Conservation (phyloP, 2,797 vertebrate species). For the Rhynchotus rufescens region DNA sequence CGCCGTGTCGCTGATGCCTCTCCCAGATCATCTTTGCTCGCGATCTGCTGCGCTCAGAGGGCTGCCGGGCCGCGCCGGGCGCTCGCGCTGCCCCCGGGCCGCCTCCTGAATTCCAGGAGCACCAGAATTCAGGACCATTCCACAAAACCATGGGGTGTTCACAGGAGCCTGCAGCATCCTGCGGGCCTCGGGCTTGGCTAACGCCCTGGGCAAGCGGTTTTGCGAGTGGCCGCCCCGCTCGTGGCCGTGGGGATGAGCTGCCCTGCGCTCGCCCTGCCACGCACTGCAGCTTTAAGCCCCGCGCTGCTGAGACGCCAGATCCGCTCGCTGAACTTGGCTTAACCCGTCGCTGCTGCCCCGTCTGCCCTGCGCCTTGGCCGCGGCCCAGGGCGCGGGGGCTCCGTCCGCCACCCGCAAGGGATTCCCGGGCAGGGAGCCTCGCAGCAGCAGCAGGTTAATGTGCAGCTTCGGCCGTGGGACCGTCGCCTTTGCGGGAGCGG, state of each 20-base stretch:
- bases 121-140: background rate
- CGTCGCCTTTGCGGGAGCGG: rapidly evolving
- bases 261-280: too few species aligned
- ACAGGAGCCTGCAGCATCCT: rapidly evolving
- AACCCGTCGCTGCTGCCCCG: conserved; percentile 64
- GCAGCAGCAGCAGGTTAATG: background rate
- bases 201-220: too few species aligned
- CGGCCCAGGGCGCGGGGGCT: background rate
- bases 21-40: background rate
- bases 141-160: background rate
- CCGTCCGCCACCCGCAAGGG: background rate
- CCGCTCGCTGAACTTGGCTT: conserved; percentile 79
- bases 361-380: background rate
- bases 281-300: conserved; percentile 66
- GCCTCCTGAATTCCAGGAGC: too few species aligned
- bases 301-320: conserved; percentile 78
- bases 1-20: background rate
- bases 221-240: too few species aligned
- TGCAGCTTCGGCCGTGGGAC: background rate
- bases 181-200: background rate
- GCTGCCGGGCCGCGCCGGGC: too few species aligned
- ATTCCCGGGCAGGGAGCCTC: background rate
- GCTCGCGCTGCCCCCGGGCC: too few species aligned
- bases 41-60: conserved; percentile 11
- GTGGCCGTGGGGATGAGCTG: too few species aligned